These are phyloP conservation scores for Aeoliscus strigatus DNA, from an alignment of 2,797 vertebrate species.

Conservation along the genomic window DNA sequence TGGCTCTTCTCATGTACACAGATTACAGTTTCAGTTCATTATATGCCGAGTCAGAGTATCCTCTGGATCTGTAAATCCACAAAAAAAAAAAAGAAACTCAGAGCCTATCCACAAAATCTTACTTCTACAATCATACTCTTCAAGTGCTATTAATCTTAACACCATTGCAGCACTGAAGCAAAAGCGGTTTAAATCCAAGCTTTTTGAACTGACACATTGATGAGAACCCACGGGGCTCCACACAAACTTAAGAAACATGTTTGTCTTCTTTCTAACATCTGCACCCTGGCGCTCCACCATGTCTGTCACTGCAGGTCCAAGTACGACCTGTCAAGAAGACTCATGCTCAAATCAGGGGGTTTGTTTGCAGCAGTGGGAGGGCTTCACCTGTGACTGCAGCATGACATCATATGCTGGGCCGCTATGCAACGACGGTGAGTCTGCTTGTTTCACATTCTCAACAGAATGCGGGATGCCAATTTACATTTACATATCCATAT, in stretches of 20 bases:
- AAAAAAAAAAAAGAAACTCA: conserved; percentile 9
- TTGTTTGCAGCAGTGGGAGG: conserved; percentile 98
- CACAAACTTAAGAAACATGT: conserved; percentile 20
- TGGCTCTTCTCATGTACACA: conserved; percentile 29
- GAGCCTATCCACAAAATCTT: conserved; percentile 27
- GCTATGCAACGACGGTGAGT: conserved; percentile 95
- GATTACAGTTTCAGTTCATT: conserved; percentile 15
- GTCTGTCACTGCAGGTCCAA: conserved; percentile 81
- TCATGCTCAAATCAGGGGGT: conserved; percentile 98
- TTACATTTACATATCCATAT: too few species aligned
- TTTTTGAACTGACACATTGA: conserved; percentile 15
- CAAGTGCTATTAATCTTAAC: conserved; percentile 46
- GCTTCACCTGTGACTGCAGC: conserved; percentile 97
- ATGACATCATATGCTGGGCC: conserved; percentile 98
- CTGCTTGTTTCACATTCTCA: not conserved
- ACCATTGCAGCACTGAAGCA: conserved; percentile 23
- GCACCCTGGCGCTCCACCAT: conserved; percentile 15
- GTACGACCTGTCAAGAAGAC: conserved; percentile 97
- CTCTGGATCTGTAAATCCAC: conserved; percentile 11
- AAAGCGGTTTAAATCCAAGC: conserved; percentile 26
- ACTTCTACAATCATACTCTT: conserved; percentile 12
- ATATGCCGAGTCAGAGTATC: conserved; percentile 15
- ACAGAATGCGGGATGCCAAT: too few species aligned
- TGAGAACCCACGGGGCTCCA: conserved; percentile 36
- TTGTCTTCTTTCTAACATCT: conserved; percentile 28